Percentiles rank a stretch among this genome's conserved stretches.
phyloP scores from a whole-genome alignment of 1,140 invertebrate genomes.

The Heliconius melpomene region DNA sequence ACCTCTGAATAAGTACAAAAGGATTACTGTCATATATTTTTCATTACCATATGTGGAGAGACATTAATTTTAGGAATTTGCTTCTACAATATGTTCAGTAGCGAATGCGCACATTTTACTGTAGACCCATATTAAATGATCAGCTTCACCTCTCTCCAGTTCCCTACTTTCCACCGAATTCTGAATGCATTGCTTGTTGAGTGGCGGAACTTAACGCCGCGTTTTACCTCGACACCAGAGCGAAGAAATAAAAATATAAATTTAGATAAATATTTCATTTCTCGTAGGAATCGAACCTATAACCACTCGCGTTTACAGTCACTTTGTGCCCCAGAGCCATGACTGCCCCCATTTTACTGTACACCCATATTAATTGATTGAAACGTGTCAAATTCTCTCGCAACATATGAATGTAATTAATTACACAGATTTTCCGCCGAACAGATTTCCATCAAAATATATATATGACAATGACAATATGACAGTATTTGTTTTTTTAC shows the following conservation, averaged over 20 bases:
- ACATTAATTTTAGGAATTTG: constrained; percentile 32
- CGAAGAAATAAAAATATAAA: no score
- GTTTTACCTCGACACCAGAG: no score
- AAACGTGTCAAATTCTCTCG: constrained; percentile 35
- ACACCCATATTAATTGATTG: constrained; percentile 37
- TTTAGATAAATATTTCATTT: no score
- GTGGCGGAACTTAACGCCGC: no score
- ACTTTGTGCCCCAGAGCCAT: no score
- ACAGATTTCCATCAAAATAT: constrained; percentile 1
- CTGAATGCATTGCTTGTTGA: no score
- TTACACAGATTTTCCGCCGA: constrained; percentile 24
- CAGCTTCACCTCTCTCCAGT: no score
- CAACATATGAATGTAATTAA: constrained; percentile 37
- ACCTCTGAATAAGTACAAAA: not conserved
- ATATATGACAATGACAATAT: not conserved
- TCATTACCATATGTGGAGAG: constrained; percentile 1
- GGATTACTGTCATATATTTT: constrained; percentile 9
- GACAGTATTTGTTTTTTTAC: not conserved
- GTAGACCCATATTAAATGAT: constrained; percentile 18
- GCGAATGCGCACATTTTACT: constrained; percentile 34
- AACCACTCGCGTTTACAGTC: no score
- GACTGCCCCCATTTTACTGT: constrained; percentile 22
- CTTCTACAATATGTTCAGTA: constrained; percentile 25
- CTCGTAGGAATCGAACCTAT: no score
- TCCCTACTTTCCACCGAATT: no score